A percentile compares a stretch with the other conserved stretches of the same genome.
These are phyloP conservation scores for Bombyx huttoni DNA, from an alignment of 2,888 invertebrate genomes.

Conservation along the genomic window DNA sequence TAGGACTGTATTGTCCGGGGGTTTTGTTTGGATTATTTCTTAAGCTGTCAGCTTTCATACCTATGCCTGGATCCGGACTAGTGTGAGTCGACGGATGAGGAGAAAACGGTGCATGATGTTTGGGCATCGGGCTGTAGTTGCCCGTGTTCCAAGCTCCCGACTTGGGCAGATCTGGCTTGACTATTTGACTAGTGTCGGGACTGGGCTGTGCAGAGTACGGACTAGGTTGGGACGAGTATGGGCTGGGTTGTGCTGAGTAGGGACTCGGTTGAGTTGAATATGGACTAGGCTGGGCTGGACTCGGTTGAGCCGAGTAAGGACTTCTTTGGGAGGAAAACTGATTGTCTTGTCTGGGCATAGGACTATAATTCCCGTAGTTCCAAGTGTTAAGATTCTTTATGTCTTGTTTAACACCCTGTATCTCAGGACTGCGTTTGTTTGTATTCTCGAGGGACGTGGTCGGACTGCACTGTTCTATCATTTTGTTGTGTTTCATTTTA, in stretches of 20 bases:
- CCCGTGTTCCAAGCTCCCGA: slow-evolving; percentile 57
- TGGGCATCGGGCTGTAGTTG: slow-evolving; percentile 61
- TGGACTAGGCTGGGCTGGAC: slow-evolving; percentile 61
- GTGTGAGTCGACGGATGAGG: slow-evolving; percentile 58
- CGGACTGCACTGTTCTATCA: slow-evolving; percentile 61
- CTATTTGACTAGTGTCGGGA: slow-evolving; percentile 62
- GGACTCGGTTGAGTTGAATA: slow-evolving; percentile 61
- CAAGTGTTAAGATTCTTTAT: slow-evolving; percentile 55
- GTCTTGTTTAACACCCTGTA: slow-evolving; percentile 43
- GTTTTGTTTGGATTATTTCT: slow-evolving; percentile 46
- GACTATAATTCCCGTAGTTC: slow-evolving; percentile 59
- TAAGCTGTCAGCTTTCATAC: slow-evolving; percentile 39
- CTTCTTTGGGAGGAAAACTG: slow-evolving; percentile 61
- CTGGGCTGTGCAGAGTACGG: slow-evolving; percentile 63
- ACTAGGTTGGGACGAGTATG: slow-evolving; percentile 62
- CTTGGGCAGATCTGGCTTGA: slow-evolving; percentile 52
- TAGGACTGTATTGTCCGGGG: slow-evolving; percentile 58
- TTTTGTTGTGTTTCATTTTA: slow-evolving; percentile 54
- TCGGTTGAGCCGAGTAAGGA: slow-evolving; percentile 62
- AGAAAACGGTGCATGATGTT: slow-evolving; percentile 59
- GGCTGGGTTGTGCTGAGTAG: slow-evolving; percentile 58
- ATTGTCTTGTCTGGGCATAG: slow-evolving; percentile 58
- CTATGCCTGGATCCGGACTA: slow-evolving; percentile 53
- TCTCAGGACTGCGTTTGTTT: slow-evolving; percentile 54
- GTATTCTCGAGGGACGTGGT: slow-evolving; percentile 53